Conservation (phyloP, 1,140 invertebrate species). For the Radopholus similis region DNA sequence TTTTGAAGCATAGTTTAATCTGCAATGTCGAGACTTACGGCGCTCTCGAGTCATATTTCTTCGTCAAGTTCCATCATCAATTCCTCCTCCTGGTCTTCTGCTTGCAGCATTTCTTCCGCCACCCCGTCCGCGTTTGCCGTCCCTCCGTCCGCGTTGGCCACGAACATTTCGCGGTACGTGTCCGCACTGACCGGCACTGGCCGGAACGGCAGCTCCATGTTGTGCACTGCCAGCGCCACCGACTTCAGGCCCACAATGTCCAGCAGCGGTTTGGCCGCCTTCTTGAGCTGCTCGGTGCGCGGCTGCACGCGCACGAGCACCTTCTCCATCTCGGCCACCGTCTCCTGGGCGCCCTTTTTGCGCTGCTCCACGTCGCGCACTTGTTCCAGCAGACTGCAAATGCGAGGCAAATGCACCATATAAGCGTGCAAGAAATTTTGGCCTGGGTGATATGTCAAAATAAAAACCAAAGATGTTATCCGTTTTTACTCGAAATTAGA, state of each 20-base stretch:
- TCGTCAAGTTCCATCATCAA: background rate
- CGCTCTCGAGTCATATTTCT: background rate
- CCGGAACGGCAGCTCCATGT: background rate
- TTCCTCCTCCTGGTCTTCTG: background rate
- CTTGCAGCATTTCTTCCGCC: background rate
- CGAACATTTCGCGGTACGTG: background rate
- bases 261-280: constrained; percentile 26
- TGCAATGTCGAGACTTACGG: too few relatives aligned
- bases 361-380: background rate
- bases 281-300: constrained; percentile 6
- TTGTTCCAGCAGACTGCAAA: background rate
- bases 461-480: background rate
- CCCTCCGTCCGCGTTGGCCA: background rate
- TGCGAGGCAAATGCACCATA: too few relatives aligned
- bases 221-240: background rate
- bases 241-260: constrained; percentile 22
- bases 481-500: too few relatives aligned
- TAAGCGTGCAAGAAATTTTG: too few relatives aligned
- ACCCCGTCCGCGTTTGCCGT: background rate
- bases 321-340: constrained; percentile 18
- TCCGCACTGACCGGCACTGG: background rate
- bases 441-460: too few relatives aligned
- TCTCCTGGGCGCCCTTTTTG: background rate
- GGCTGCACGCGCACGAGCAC: constrained; percentile 22
- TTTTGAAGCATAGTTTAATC: too few relatives aligned